These are phyloP conservation scores for Otolemur garnettii DNA, from an alignment of 2,113 vertebrate species.

Conservation along the genomic window DNA sequence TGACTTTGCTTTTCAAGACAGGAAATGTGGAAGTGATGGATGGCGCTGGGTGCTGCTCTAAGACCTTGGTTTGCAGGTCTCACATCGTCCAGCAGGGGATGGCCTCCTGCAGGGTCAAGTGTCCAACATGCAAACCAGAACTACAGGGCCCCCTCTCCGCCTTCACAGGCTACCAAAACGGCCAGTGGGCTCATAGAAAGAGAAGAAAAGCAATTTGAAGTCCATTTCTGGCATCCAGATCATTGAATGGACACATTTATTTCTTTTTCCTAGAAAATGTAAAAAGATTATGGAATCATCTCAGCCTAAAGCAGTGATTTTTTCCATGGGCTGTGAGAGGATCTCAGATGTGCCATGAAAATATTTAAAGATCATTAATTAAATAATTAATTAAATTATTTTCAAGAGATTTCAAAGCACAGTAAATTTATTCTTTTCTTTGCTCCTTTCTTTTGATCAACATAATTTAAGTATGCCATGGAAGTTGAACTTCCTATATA, in stretches of 20 bases:
- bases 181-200: not conserved
- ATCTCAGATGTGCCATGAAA: too few species aligned
- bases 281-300: not conserved
- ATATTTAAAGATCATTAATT: too few species aligned
- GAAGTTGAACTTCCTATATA: too few species aligned
- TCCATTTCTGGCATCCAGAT: not conserved
- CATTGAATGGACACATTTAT: accelerated
- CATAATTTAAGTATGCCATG: too few species aligned
- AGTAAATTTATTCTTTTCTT: too few species aligned
- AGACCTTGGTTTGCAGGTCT: not conserved
- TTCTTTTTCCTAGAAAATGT: not conserved
- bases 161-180: not conserved
- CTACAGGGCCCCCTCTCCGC: not conserved
- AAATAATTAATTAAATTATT: too few species aligned
- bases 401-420: too few species aligned
- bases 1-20: not conserved
- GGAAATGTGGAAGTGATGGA: too few species aligned
- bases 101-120: not conserved
- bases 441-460: too few species aligned
- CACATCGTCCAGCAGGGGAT: accelerated
- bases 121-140: not conserved
- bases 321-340: too few species aligned
- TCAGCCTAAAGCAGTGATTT: too few species aligned
- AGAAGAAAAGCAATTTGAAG: not conserved
- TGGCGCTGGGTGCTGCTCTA: accelerated